These are phyloP conservation scores for Oreochromis grahami DNA, from an alignment of 2,797 vertebrate species.

Conservation along the genomic window DNA sequence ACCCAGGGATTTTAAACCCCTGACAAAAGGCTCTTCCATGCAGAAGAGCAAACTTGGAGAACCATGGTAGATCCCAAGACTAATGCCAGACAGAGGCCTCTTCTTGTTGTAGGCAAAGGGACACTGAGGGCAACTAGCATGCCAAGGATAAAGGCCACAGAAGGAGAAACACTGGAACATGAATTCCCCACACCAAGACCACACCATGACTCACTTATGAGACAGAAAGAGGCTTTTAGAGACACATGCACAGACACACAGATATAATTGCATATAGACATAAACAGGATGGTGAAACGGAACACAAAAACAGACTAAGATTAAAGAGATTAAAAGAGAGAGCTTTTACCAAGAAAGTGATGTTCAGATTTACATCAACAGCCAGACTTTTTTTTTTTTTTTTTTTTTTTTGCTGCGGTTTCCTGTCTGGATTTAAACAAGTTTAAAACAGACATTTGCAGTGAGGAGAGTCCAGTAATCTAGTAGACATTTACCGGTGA, in stretches of 20 bases:
- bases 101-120: slow-evolving; percentile 23
- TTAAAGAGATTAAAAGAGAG: slow-evolving; percentile 26
- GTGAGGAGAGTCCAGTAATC: slow-evolving; percentile 24
- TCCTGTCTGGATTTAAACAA: slow-evolving; percentile 38
- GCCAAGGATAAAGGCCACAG: slow-evolving; percentile 11
- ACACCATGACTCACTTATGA: slow-evolving; percentile 44
- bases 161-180: slow-evolving; percentile 8
- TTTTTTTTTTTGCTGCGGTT: neutral
- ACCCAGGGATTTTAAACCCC: slow-evolving; percentile 30
- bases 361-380: slow-evolving; percentile 17
- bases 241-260: slow-evolving; percentile 19
- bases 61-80: slow-evolving; percentile 33
- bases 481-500: slow-evolving; percentile 1
- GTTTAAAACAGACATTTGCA: slow-evolving; percentile 18
- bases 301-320: slow-evolving; percentile 32
- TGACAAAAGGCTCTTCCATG: slow-evolving; percentile 57
- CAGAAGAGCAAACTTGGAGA: slow-evolving; percentile 57
- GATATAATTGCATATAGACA: slow-evolving; percentile 33
- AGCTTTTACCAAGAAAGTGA: slow-evolving; percentile 20
- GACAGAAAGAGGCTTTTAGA: slow-evolving; percentile 25
- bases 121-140: slow-evolving; percentile 2
- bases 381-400: neutral
- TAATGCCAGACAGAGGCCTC: slow-evolving; percentile 32
- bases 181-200: slow-evolving; percentile 31
- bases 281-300: slow-evolving; percentile 45